Percentiles rank a stretch among this genome's conserved stretches.
These are phyloP conservation scores for Thunnus albacares DNA, from an alignment of 2,797 vertebrate genomes.

Conservation along the genomic window DNA sequence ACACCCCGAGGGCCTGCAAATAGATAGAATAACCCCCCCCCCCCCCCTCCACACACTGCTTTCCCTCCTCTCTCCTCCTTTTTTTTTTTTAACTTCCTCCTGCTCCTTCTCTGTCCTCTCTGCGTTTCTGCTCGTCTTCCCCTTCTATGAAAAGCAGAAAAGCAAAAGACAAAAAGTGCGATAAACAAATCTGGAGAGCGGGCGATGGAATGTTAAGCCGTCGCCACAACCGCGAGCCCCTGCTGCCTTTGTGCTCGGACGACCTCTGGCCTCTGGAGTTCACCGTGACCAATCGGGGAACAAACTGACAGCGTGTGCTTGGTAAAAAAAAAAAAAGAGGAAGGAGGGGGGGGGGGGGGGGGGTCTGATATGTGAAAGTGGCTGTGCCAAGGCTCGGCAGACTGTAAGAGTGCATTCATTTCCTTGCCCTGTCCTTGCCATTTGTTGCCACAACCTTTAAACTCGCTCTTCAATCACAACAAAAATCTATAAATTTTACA, in stretches of 20 bases:
- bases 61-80: too few species aligned
- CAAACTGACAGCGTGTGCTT: conserved; percentile 71
- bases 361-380: conserved; percentile 21
- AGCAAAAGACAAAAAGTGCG: conserved; percentile 54
- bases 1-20: conserved; percentile 34
- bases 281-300: conserved; percentile 70
- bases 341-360: too few species aligned
- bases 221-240: conserved; percentile 40
- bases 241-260: conserved; percentile 57
- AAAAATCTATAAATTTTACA: neutral
- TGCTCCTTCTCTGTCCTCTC: neutral
- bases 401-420: neutral
- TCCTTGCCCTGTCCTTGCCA: neutral
- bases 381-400: conserved; percentile 15
- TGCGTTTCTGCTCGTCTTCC: conserved; percentile 38
- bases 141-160: conserved; percentile 34
- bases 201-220: conserved; percentile 74
- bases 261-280: conserved; percentile 71
- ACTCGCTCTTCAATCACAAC: neutral
- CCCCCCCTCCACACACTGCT: neutral
- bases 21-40: conserved; percentile 22
- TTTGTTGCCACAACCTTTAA: conserved; percentile 20
- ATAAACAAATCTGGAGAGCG: conserved; percentile 64
- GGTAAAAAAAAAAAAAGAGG: neutral
- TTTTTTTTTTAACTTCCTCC: too few species aligned